Base-by-base conservation (phyloP, 2,888 invertebrate genomes). In the Hololepta plana region DNA sequence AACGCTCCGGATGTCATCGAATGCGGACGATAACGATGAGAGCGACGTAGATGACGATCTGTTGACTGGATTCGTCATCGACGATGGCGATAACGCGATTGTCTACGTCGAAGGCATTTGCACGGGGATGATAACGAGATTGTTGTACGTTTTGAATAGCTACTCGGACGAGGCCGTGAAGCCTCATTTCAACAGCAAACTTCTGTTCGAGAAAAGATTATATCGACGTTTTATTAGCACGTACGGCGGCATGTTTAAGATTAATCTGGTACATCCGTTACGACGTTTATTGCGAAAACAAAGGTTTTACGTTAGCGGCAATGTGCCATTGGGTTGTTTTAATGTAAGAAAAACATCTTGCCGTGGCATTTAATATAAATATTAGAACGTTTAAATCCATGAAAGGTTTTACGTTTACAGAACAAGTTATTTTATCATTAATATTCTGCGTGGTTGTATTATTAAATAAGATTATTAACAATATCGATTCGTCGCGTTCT, bases 171-270 rank as follows among this genome's bases (percentile, higher is more conserved):
- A 36, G 8, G 28, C 32, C 4, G 38, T 38, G 3, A 44, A 40
- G 31, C 30, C 45, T 6, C 47, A 44, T 28, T 47, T 43, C 23
- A 49, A 49, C 29, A 46, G 44, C 3, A 44, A 48, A 24, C 38
- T 34, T 24, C 36, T 42, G 14, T 51, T 43, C 32, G 46, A 47
- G 25, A 35, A 41, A 6, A 32, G 49, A 30, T 24, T 51, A 1
- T 52, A 50, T 31, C 11, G 24, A 3, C 29, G 40, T 11, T 47
- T 49, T 27, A 20, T 34, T n/a, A n/a, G n/a, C 5, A 25, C 32
- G 7, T 28, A 33, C 21, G 38, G 38, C 2, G 47, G 50, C 4
- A 11, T 48, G 17, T 44, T 38, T 20, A 12, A 34, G 2, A 35
- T 49, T 6, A 40, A 35, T 20, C 29, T 50, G 26, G 43, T 42